Evolutionary conservation across 2,113 vertebrate species (phyloP).

Genomic region (Chrysochloris asiatica): DNA sequence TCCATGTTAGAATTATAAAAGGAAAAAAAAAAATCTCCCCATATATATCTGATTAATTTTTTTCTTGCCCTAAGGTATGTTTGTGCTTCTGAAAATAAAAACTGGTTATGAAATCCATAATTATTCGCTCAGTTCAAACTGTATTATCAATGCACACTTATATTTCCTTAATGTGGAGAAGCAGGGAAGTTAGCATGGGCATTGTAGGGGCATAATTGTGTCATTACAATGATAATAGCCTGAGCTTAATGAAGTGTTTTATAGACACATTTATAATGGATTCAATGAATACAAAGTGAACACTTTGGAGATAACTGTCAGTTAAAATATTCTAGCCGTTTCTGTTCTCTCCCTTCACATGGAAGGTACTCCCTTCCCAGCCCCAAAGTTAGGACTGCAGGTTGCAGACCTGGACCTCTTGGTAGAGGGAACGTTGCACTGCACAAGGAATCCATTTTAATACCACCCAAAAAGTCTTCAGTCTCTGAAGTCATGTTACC

Average conservation of each 20-base stretch:
- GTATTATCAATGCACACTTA: conserved; percentile 31
- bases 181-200: conserved; percentile 24
- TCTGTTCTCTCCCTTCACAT: neutral
- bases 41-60: neutral
- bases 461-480: neutral
- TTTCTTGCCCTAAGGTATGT: conserved; percentile 19
- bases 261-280: conserved; percentile 66
- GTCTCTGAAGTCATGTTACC: neutral
- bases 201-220: conserved; percentile 56
- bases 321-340: conserved; percentile 21
- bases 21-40: neutral
- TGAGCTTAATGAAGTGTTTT: conserved; percentile 69
- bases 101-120: conserved; percentile 53
- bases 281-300: conserved; percentile 57
- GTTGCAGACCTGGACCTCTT: neutral
- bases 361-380: neutral
- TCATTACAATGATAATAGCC: conserved; percentile 75
- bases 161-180: conserved; percentile 62
- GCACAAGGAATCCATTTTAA: neutral
- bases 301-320: conserved; percentile 18
- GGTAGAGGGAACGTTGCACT: neutral
- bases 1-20: conserved; percentile 16
- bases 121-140: conserved; percentile 56
- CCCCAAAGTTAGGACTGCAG: neutral
- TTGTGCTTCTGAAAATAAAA: conserved; percentile 46